These are phyloP conservation scores for Calosoma granatense DNA, from an alignment of 1,140 invertebrate genomes.

Conservation along the genomic window DNA sequence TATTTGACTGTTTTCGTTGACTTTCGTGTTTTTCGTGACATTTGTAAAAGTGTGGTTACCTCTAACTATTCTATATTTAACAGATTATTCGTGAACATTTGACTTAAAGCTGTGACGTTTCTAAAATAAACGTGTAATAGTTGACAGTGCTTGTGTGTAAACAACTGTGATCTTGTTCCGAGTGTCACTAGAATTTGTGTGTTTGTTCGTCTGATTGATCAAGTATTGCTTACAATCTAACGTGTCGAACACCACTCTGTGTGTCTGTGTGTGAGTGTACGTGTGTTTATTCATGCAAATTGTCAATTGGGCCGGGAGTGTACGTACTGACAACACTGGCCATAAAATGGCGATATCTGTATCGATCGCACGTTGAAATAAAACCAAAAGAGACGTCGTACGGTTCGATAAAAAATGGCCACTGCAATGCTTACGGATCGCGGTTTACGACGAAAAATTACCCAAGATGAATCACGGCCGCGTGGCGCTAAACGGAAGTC, in stretches of 20 bases:
- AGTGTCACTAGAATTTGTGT: neutral
- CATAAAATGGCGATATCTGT: constrained; percentile 5
- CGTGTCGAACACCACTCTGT: constrained; percentile 28
- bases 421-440: constrained; percentile 35
- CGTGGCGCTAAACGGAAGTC: constrained; percentile 36
- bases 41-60: neutral
- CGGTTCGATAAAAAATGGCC: constrained; percentile 19
- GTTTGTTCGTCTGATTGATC: neutral
- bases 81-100: no score
- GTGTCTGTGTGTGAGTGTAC: constrained; percentile 1
- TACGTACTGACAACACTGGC: no score
- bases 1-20: neutral
- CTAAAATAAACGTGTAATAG: no score
- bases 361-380: constrained; percentile 5
- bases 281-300: no score
- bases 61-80: neutral
- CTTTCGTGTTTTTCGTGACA: neutral
- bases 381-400: no score
- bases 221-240: constrained; percentile 19
- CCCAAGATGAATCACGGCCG: constrained; percentile 31
- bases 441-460: constrained; percentile 40
- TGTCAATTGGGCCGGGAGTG: no score
- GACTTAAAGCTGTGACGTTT: no score
- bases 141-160: no score
- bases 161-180: no score